Conservation (phyloP, 2,888 invertebrate species). For the Argyresthia albistria region DNA sequence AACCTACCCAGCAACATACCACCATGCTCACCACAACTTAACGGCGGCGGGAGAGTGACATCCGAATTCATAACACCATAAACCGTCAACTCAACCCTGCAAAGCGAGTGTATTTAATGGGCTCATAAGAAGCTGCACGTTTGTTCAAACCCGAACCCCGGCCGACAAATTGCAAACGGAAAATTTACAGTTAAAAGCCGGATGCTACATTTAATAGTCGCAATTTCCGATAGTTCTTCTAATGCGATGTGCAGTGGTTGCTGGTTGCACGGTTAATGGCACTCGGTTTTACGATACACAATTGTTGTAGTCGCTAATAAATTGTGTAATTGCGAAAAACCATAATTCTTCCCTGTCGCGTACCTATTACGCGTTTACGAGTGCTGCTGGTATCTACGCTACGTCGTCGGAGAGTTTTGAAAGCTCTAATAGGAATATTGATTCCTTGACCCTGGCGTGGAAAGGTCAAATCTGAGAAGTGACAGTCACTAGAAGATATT, state of each 20-base stretch:
- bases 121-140: conserved; percentile 7
- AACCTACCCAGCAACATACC: no score
- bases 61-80: conserved; percentile 19
- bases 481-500: conserved; percentile 24
- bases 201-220: conserved; percentile 56
- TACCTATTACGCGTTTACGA: no score
- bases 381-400: no score
- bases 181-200: conserved; percentile 70
- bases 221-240: conserved; percentile 60
- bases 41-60: conserved; percentile 4
- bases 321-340: not conserved
- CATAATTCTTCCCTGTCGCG: not conserved
- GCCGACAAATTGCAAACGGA: conserved; percentile 63
- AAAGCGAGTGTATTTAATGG: conserved; percentile 25
- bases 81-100: conserved; percentile 3
- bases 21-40: no score
- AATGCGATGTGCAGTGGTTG: conserved; percentile 39
- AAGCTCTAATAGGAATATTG: not conserved
- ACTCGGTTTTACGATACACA: conserved; percentile 19
- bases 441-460: no score
- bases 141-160: conserved; percentile 15
- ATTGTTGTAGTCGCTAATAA: not conserved
- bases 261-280: conserved; percentile 29
- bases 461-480: conserved; percentile 13
- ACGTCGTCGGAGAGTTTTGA: no score